Base-by-base conservation (phyloP, 2,797 vertebrate species). In the Myotis pilosus region DNA sequence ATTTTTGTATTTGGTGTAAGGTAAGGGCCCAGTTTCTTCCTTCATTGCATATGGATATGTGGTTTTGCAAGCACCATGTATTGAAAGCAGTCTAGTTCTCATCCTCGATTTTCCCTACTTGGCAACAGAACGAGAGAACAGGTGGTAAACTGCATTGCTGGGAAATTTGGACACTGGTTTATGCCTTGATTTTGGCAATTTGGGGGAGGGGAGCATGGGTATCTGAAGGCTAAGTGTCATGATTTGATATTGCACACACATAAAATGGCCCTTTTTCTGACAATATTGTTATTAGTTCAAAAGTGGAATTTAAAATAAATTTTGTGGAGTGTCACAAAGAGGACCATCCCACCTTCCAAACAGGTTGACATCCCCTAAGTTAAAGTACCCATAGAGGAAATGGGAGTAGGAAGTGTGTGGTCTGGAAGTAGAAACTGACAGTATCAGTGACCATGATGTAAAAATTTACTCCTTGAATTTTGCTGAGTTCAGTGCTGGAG, bases 301-400 rank as follows among this genome's bases (percentile, higher is more conserved):
- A 94, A 92, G n/a, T 86, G 10, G 33, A 76, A 88, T 92, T 94
- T 89, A 79, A 85, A 92, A 76, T 87, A 71, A 75, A 71, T 57
- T 53, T 74, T 8, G 62, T 94, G 53, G 38, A 81, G 41, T 66
- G 96, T 90, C 25, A 15, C 10, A 72, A 71, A 78, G 44, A 95
- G 8, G 25, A 69, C 5, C n/a, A 57, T 75, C 30, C 78, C 13
- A 15, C 23, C 53, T 87, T 71, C 78, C 25, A 86, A 69, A 81
- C 47, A 81, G 71, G 33, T 75, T 71, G n/a, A 62, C 51, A 25
- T 60, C 36, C 17, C 16, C n/a, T 82, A 78, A 78, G 89, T 66
- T 95, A 86, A 81, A 91, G 51, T 91, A 60, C 33, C 41, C 86
- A 15, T 17, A 78, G 28, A 83, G 22, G 36, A 71, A 75, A 55